Base-by-base conservation (phyloP, 2,797 vertebrate genomes). In the Hoplostethus atlanticus region DNA sequence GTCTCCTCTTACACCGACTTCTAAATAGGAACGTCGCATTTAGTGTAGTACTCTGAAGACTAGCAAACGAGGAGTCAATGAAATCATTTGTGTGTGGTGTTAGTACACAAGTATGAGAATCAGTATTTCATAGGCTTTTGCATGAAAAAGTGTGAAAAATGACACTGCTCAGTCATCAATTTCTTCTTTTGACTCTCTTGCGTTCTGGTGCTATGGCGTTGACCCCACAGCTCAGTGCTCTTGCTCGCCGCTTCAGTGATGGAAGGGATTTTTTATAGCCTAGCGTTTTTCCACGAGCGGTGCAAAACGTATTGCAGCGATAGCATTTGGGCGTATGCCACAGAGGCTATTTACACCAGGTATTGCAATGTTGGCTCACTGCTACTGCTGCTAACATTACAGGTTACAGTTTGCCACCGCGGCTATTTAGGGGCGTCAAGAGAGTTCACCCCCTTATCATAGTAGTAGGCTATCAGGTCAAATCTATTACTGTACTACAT, bases 401-500 rank as follows among this genome's bases (percentile, higher is more conserved):
- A 88, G 79, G 53, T 11, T 84, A 77, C 80, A 85, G 72, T 87
- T 68, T 86, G 64, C 73, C 73, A 73, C 63, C 68, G 3, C 68
- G 63, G 38, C 73, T 80, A 77, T 90, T 85, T 80, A 52, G 79
- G 69, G 69, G 79, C 79, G 85, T 81, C 67, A 58, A 21, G 42
- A 65, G 76, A 81, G 79, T 85, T 88, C 78, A 79, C 16, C 69
- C 30, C 34, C 28, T 64, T 79, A 63, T 83, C 84, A 73, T 16
- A 89, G 91, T 91, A 92, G 38, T 90, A 30, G 87, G 85, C 80
- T 73, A 89, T 81, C 68, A 11, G 90, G 87, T 90, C 89, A 89
- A 28, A 79, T 85, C 58, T 84, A 79, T 85, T 81, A 75, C 53
- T 74, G 77, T 44, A 54, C 79, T 59, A 71, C 53, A 48, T 77